Conservation (phyloP, 1,140 invertebrate species). For the Drosophila saltans region DNA sequence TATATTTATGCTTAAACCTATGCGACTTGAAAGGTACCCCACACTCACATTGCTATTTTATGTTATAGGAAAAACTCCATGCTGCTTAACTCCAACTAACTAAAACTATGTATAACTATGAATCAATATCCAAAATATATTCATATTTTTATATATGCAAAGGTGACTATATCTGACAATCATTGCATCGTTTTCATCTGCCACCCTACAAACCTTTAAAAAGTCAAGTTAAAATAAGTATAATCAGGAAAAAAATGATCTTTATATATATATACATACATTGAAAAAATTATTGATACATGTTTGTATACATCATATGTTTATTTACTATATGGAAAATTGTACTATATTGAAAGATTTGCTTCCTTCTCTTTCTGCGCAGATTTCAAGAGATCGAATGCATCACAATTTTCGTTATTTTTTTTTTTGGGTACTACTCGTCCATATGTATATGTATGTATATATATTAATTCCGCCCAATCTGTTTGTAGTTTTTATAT, state of each 20-base stretch:
- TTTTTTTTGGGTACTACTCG: not conserved
- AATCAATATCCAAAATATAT: too few species aligned
- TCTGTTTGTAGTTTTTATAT: slow-evolving; percentile 2
- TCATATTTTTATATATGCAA: too few species aligned
- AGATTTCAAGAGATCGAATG: not conserved
- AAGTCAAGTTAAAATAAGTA: not conserved
- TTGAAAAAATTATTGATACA: not conserved
- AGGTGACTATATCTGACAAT: not conserved
- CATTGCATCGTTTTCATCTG: too few species aligned
- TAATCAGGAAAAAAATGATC: not conserved
- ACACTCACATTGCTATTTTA: not conserved
- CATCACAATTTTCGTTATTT: not conserved
- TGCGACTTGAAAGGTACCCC: not conserved
- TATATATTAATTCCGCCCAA: not conserved
- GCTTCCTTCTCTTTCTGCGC: not conserved
- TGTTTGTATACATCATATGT: not conserved
- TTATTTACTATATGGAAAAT: not conserved
- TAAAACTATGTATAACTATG: not conserved
- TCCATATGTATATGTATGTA: not conserved
- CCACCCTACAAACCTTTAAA: too few species aligned
- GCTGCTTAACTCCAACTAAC: not conserved
- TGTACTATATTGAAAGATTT: not conserved
- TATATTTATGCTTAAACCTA: not conserved
- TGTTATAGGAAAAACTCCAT: not conserved
- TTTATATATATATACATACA: not conserved